These are phyloP conservation scores for Cepphus grylle DNA, from an alignment of 2,113 vertebrate species.

Conservation along the genomic window DNA sequence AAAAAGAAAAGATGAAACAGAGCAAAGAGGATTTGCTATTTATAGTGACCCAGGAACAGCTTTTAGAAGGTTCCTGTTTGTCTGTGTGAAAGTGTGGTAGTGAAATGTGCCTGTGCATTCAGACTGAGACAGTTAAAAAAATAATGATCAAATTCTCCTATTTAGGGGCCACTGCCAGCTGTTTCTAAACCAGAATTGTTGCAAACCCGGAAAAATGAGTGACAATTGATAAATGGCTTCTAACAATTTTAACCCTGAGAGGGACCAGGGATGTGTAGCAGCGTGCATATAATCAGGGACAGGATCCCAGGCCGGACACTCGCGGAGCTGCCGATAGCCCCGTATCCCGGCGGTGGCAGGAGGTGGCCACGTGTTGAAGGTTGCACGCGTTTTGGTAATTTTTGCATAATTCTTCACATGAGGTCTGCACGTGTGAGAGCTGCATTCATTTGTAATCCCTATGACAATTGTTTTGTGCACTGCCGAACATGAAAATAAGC, in stretches of 20 bases:
- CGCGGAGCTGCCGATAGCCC: background rate
- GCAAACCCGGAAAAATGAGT: background rate
- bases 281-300: background rate
- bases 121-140: background rate
- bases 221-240: background rate
- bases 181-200: background rate
- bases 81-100: background rate
- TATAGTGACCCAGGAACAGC: background rate
- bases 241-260: background rate
- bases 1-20: background rate
- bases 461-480: background rate
- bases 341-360: background rate
- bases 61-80: background rate
- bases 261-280: background rate
- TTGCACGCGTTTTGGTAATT: background rate
- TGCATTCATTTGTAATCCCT: background rate
- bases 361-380: background rate
- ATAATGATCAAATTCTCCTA: fast-evolving
- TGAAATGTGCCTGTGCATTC: background rate
- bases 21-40: background rate
- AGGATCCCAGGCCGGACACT: background rate
- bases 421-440: background rate
- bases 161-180: background rate
- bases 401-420: background rate
- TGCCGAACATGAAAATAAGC: background rate